A percentile compares a stretch with the other conserved stretches of the same genome.
Conservation (phyloP, 2,113 vertebrate species). For the pig (Sus scrofa) region T2T-Sscrofa CM000819.6:37164501-37165000, state of each 20-base stretch:
- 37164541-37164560: background rate
- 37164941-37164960: no score
- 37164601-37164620: background rate
- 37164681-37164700: background rate
- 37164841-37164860: no score
- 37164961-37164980: no score
- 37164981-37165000: no score
- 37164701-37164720: background rate
- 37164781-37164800: no score
- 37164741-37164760: background rate
- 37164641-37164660: background rate
- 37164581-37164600: background rate
- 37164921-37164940: no score
- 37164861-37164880: no score
- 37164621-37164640: background rate
- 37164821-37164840: no score
- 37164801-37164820: no score
- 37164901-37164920: no score
- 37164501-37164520: no score
- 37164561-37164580: background rate
- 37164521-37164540: background rate
- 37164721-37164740: background rate
- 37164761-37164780: background rate
- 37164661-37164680: background rate
- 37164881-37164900: no score